Base-by-base conservation (phyloP, 2,113 vertebrate genomes). In the Vulpes vulpes region DNA sequence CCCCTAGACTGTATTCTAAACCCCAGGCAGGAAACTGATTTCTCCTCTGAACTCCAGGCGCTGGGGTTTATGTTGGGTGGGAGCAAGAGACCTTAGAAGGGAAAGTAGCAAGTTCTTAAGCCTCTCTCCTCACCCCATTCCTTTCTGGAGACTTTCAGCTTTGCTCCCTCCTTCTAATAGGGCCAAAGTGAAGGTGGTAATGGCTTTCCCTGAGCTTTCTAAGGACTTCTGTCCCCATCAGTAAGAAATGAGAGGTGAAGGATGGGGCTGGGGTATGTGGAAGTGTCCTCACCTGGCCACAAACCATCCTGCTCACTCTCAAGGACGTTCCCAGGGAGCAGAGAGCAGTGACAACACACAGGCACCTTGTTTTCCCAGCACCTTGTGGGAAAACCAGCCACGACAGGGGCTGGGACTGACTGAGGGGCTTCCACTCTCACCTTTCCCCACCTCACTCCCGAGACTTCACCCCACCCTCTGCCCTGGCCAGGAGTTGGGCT, bases 161-260 rank as follows among this genome's bases (percentile, higher is more conserved):
- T 85, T 88, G 23, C 27, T 55, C 12, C 8, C 22, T 78, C 8
- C 3, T 92, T 27, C 69, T 95, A 30, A 80, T 23, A 89, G 14
- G 69, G 17, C 16, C 32, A 76, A 67, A 59, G 25, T 8, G 32
- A 97, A 95, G 11, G 55, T 69, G 22, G 38, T 43, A 55, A 32
- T 55, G 65, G 30, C 25, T 49, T 82, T 93, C 14, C 55, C 49
- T 62, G 55, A 83, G 60, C 32, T 95, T 38, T 86, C 25, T 2
- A 0, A 81, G 64, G 67, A 59, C 53, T 80, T 95, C 30, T 32
- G 32, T 64, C 53, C 43, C 59, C 20, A 76, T n/a, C 32, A 35
- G 49, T 53, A 95, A 96, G 32, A 96, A 81, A 57, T 11, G 8
- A 59, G 35, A 60, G 38, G 86, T 32, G 51, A 96, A 89, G 38